A percentile compares a stretch with the other conserved stretches of the same genome.
phyloP scores from a whole-genome alignment of 2,888 invertebrate genomes.

The Oasisia sp. region DNA sequence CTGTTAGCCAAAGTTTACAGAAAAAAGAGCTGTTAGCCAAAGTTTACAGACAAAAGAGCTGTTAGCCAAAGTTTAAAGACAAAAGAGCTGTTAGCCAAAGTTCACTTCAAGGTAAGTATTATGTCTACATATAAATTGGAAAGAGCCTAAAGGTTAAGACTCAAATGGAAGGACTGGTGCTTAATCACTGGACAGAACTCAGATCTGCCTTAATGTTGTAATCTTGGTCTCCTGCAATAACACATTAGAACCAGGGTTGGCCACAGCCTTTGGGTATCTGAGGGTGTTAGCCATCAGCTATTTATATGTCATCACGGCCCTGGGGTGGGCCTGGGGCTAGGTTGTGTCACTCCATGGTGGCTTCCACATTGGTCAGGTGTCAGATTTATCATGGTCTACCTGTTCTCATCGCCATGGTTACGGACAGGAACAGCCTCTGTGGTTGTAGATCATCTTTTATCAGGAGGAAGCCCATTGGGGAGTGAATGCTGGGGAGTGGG shows the following conservation, averaged over 20 bases:
- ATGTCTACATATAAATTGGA: too few relatives aligned
- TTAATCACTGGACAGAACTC: too few relatives aligned
- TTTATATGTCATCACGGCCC: background rate
- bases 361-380: conserved; percentile 6
- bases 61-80: too few relatives aligned
- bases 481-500: background rate
- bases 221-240: background rate
- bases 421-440: background rate
- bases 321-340: background rate
- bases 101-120: too few relatives aligned
- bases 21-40: too few relatives aligned
- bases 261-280: background rate
- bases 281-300: background rate
- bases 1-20: too few relatives aligned
- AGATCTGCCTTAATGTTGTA: background rate
- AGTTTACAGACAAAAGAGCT: too few relatives aligned
- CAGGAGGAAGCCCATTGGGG: background rate
- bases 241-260: background rate
- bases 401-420: background rate
- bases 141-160: too few relatives aligned
- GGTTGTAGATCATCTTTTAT: conserved; percentile 11
- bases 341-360: background rate
- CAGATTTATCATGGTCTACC: conserved; percentile 1
- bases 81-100: too few relatives aligned
- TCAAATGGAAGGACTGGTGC: too few relatives aligned